phyloP scores from a whole-genome alignment of 2,888 invertebrate genomes.

The Euphydryas editha region DNA sequence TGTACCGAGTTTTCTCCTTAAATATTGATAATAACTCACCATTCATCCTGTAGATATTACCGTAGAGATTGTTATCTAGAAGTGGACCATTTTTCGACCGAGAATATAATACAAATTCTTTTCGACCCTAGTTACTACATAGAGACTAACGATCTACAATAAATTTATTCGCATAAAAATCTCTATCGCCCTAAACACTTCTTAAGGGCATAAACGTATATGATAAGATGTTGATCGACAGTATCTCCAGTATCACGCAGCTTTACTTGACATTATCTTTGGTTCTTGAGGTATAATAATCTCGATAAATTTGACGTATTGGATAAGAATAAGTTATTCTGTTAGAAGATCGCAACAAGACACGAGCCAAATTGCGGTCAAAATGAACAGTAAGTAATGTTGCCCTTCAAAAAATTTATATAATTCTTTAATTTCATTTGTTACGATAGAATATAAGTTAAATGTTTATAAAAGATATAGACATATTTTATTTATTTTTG shows the following conservation, averaged over 20 bases:
- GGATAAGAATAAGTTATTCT: constrained; percentile 58
- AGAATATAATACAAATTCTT: background rate
- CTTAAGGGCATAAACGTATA: constrained; percentile 36
- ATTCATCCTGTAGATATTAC: too few species aligned
- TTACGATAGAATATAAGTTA: too few species aligned
- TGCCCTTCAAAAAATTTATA: background rate
- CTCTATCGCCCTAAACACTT: constrained; percentile 17
- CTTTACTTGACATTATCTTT: constrained; percentile 60
- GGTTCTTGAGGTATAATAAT: constrained; percentile 56
- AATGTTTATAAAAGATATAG: too few species aligned
- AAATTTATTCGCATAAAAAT: constrained; percentile 33
- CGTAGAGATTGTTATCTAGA: too few species aligned
- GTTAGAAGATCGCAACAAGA: constrained; percentile 60
- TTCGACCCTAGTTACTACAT: background rate
- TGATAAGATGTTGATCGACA: constrained; percentile 66
- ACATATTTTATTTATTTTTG: too few species aligned
- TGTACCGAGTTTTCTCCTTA: too few species aligned
- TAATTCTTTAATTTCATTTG: too few species aligned
- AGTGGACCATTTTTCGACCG: too few species aligned
- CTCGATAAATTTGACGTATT: constrained; percentile 74
- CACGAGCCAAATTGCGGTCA: constrained; percentile 59
- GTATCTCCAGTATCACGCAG: constrained; percentile 57
- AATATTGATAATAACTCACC: too few species aligned
- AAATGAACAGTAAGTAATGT: constrained; percentile 72
- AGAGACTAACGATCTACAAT: too few species aligned